phyloP scores from a whole-genome alignment of 2,888 invertebrate genomes.

The Homarus gammarus region DNA sequence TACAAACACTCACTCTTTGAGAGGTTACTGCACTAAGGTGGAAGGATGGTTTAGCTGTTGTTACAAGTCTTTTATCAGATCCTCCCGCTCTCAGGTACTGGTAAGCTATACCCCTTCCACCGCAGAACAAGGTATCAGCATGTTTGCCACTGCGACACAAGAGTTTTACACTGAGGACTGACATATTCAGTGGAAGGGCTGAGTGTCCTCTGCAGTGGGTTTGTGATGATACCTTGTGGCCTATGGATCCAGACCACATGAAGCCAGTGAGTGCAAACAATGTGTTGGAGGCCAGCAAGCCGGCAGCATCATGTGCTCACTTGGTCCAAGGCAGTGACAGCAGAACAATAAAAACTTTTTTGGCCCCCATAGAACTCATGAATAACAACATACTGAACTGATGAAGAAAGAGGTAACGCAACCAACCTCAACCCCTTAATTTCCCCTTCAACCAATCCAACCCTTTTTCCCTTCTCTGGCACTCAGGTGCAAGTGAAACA shows the following conservation, averaged over 20 bases:
- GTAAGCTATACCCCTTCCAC: constrained; percentile 71
- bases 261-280: constrained; percentile 76
- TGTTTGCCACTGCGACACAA: constrained; percentile 60
- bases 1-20: constrained; percentile 65
- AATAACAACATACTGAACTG: constrained; percentile 43
- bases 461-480: constrained; percentile 51
- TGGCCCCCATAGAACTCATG: constrained; percentile 51
- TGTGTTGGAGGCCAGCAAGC: constrained; percentile 76
- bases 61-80: constrained; percentile 66
- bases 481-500: constrained; percentile 60
- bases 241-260: constrained; percentile 74
- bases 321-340: constrained; percentile 71
- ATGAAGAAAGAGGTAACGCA: constrained; percentile 35
- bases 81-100: constrained; percentile 73
- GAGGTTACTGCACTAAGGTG: constrained; percentile 72
- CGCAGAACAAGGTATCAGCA: constrained; percentile 74
- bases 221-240: constrained; percentile 73
- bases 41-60: constrained; percentile 67
- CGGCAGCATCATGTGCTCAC: constrained; percentile 73
- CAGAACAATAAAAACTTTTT: constrained; percentile 57
- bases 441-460: constrained; percentile 35
- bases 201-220: constrained; percentile 62
- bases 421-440: constrained; percentile 37
- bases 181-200: constrained; percentile 52
- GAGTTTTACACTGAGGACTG: constrained; percentile 50